Evolutionary conservation across 1,140 invertebrate genomes (phyloP), one percentile per base, ranked within the genome.

Genomic region (Penaeus indicus): DNA sequence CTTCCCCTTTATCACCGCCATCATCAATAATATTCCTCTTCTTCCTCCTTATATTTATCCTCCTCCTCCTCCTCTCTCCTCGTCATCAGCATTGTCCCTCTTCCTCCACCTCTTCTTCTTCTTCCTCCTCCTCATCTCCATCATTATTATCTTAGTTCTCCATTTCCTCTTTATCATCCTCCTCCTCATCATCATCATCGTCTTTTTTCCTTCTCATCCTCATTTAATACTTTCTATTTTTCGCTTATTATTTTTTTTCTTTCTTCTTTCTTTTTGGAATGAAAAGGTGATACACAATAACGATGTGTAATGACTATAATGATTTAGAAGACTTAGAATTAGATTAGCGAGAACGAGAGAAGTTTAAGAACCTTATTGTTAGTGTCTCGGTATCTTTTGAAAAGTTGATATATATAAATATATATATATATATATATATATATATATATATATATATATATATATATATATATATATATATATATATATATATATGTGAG

Each of bases 401-500:
- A 32, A 32, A 32, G 32, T 32, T 32, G 32, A 32, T 32, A 13
- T 47, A 47, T 13, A 47, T 13, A 47, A 0, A 47, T 13, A 47
- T 13, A 13, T 13, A 47, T 47, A 47, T 13, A 47, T 13, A 47
- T 13, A 13, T 47, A 47, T 13, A 47, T 13, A 47, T 13, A 47
- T 47, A 47, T 13, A 13, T 13, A 47, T 25, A 79, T 79, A 38
- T 25, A 79, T 79, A 38, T 25, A 79, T 79, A 38, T 47, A 61
- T 81, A 60, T 47, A 81, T 81, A 60, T 47, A 81, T 81, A 60
- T 47, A 81, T 81, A 60, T 47, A 54, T 81, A 54, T 42, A 54
- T 81, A 54, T 81, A 22, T 47, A 54, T 81, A 60, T 81, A 60
- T 47, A 81, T 81, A 60, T 81, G 27, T 47, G 60, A 22, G 27